These are phyloP conservation scores for Argopecten irradians DNA, from an alignment of 1,140 invertebrate genomes.

Conservation along the genomic window DNA sequence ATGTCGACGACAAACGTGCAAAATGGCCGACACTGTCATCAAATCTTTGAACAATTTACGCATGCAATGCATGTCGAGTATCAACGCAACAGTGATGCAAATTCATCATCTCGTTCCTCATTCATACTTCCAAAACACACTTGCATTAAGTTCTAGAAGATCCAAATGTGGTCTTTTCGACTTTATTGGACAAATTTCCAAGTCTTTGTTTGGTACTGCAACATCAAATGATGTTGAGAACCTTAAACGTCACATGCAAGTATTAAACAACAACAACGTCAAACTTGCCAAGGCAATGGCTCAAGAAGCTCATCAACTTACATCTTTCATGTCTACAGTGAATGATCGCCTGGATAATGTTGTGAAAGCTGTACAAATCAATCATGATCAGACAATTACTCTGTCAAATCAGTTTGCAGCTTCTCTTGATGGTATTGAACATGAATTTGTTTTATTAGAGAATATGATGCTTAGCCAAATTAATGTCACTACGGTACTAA, in stretches of 20 bases:
- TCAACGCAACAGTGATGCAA: slow-evolving; percentile 18
- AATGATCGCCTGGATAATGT: background rate
- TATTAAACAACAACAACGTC: background rate
- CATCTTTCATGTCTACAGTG: slow-evolving; percentile 22
- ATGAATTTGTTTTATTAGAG: background rate
- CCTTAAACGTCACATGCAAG: slow-evolving; percentile 28
- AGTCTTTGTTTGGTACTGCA: slow-evolving; percentile 44
- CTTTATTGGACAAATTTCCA: slow-evolving; percentile 32
- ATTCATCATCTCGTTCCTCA: background rate
- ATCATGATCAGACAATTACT: background rate
- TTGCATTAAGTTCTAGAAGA: background rate
- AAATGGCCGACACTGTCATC: background rate
- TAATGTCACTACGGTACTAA: slow-evolving; percentile 6
- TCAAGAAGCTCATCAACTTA: background rate
- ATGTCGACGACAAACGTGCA: background rate
- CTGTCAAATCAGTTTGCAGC: background rate
- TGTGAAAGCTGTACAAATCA: background rate
- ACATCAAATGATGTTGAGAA: slow-evolving; percentile 37
- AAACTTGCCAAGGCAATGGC: slow-evolving; percentile 24
- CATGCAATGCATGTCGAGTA: background rate
- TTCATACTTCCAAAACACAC: background rate
- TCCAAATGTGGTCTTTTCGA: background rate
- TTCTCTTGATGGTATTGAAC: background rate
- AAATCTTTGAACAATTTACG: background rate
- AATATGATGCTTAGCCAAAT: background rate